Evolutionary conservation across 2,797 vertebrate species (phyloP).

Genomic region (Neoniphon sammara): DNA sequence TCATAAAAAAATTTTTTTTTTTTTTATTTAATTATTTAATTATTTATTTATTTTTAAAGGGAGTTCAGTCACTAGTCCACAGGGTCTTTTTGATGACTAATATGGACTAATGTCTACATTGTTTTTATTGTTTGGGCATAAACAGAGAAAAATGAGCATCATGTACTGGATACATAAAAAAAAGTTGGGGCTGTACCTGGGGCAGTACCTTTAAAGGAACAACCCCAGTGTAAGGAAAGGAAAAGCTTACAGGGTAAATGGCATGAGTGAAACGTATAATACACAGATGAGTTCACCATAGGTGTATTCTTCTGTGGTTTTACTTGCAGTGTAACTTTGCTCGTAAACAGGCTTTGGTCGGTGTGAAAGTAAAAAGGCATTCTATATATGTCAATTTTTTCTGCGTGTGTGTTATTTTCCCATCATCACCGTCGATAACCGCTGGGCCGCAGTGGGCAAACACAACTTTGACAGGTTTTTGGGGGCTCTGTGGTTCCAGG

Average conservation of each 20-base stretch:
- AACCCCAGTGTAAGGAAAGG: constrained; percentile 1
- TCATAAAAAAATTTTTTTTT: constrained; percentile 53
- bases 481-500: not conserved
- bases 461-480: not conserved
- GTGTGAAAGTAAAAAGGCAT: not conserved
- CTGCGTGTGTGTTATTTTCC: not conserved
- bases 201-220: constrained; percentile 37
- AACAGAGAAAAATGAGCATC: constrained; percentile 5
- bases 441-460: not conserved
- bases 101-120: not conserved
- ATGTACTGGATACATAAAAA: no score
- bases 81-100: constrained; percentile 52
- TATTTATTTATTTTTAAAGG: no score
- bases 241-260: no score
- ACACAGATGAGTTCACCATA: not conserved
- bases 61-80: constrained; percentile 16
- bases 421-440: not conserved
- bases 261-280: not conserved
- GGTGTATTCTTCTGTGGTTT: not conserved
- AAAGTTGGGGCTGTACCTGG: constrained; percentile 10
- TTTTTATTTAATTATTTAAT: no score
- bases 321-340: not conserved
- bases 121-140: not conserved
- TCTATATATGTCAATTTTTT: not conserved
- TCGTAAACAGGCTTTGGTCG: not conserved